A percentile compares a stretch with the other conserved stretches of the same genome.
These are phyloP conservation scores for Nansenia antarctica DNA, from an alignment of 2,113 vertebrate genomes.

Conservation along the genomic window DNA sequence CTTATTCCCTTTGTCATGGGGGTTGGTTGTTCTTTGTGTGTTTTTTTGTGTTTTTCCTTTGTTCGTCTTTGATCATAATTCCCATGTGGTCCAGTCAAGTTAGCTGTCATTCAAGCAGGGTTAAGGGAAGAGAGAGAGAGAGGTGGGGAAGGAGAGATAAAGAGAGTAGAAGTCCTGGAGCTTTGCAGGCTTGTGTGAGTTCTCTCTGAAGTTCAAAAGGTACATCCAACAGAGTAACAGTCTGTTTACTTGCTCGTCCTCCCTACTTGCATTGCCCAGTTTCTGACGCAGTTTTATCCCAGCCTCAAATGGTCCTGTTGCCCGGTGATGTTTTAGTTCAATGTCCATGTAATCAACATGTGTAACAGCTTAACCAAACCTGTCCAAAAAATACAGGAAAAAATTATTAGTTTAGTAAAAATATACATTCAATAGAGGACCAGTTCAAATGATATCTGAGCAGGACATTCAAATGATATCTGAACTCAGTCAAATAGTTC, in stretches of 20 bases:
- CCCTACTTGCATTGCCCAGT: constrained; percentile 67
- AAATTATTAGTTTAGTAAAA: no score
- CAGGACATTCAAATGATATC: no score
- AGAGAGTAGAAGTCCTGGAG: constrained; percentile 56
- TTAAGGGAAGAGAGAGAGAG: constrained; percentile 45
- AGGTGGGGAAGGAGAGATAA: constrained; percentile 51
- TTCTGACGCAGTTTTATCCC: constrained; percentile 55
- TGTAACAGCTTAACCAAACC: constrained; percentile 89
- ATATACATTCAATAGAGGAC: no score
- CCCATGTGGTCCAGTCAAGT: constrained; percentile 64
- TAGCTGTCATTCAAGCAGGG: constrained; percentile 71
- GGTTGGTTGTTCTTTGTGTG: constrained; percentile 42
- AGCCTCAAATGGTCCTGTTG: constrained; percentile 63
- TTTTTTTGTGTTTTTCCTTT: constrained; percentile 4
- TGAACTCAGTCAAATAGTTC: no score
- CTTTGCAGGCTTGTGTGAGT: constrained; percentile 68
- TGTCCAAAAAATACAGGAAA: constrained; percentile 52
- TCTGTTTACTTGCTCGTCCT: constrained; percentile 49
- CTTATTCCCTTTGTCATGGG: constrained; percentile 47
- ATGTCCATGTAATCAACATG: constrained; percentile 79
- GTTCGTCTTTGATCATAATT: constrained; percentile 54
- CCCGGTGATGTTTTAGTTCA: constrained; percentile 63
- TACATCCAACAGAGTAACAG: constrained; percentile 67
- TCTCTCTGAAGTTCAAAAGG: constrained; percentile 68
- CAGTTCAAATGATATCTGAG: no score